These are phyloP conservation scores for Dendrolimus pini DNA, from an alignment of 2,888 invertebrate species.

Conservation along the genomic window DNA sequence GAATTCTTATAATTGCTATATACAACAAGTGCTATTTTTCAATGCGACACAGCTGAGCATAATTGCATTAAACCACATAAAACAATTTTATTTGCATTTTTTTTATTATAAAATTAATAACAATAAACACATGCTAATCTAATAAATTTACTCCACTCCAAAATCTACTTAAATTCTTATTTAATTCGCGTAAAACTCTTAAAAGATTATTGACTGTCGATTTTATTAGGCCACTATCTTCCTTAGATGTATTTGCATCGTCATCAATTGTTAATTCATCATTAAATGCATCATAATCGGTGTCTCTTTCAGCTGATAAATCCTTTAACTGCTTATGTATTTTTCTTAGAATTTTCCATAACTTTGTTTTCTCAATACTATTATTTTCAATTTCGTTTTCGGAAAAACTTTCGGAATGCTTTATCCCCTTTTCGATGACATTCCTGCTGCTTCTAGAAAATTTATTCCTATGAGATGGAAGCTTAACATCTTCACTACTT, in stretches of 20 bases:
- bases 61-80: too few species aligned
- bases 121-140: conserved; percentile 28
- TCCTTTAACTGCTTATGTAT: conserved; percentile 37
- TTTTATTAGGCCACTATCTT: conserved; percentile 36
- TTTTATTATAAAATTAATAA: neutral
- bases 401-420: neutral
- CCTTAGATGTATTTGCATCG: conserved; percentile 22
- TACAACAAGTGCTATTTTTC: too few species aligned
- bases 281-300: conserved; percentile 25
- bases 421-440: neutral
- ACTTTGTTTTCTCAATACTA: conserved; percentile 26
- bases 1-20: too few species aligned
- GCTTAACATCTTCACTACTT: too few species aligned
- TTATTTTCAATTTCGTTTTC: conserved; percentile 41
- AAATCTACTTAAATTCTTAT: conserved; percentile 48
- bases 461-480: neutral
- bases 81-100: neutral
- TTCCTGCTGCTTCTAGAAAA: neutral
- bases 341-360: conserved; percentile 40
- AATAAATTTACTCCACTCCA: conserved; percentile 48
- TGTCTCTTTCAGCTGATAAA: conserved; percentile 25
- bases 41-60: too few species aligned
- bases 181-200: conserved; percentile 45
- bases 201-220: conserved; percentile 43
- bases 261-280: conserved; percentile 35